phyloP scores from a whole-genome alignment of 2,888 invertebrate species.

The Dromius quadrimaculatus region DNA sequence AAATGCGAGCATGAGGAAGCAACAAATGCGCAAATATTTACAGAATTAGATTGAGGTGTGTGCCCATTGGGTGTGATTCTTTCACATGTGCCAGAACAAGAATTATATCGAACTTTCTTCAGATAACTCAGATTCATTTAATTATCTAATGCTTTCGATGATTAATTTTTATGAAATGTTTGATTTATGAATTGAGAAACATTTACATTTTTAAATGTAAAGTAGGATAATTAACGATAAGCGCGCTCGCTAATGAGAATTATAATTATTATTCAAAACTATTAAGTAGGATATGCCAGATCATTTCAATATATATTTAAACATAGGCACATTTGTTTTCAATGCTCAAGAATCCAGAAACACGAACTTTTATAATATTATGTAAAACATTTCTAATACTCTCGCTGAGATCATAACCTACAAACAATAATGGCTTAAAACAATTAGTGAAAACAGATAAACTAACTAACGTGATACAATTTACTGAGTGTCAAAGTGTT shows the following conservation, averaged over 20 bases:
- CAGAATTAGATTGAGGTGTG: constrained; percentile 1
- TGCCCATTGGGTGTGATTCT: constrained; percentile 7
- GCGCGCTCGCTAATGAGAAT: background rate
- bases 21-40: background rate
- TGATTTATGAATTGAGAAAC: constrained; percentile 4
- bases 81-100: background rate
- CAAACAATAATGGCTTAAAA: too few relatives aligned
- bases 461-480: too few relatives aligned
- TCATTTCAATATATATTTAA: too few relatives aligned
- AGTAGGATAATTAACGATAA: background rate
- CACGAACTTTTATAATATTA: too few relatives aligned
- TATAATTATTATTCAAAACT: background rate
- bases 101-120: background rate
- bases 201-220: background rate
- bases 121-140: background rate
- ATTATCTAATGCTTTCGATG: background rate
- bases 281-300: too few relatives aligned
- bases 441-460: too few relatives aligned
- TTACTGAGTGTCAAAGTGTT: too few relatives aligned
- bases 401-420: too few relatives aligned
- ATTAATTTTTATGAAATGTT: background rate
- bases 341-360: too few relatives aligned
- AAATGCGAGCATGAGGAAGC: background rate
- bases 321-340: too few relatives aligned
- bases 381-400: too few relatives aligned